Evolutionary conservation across 1,140 invertebrate species (phyloP).

Genomic region (Doryteuthis pealeii): DNA sequence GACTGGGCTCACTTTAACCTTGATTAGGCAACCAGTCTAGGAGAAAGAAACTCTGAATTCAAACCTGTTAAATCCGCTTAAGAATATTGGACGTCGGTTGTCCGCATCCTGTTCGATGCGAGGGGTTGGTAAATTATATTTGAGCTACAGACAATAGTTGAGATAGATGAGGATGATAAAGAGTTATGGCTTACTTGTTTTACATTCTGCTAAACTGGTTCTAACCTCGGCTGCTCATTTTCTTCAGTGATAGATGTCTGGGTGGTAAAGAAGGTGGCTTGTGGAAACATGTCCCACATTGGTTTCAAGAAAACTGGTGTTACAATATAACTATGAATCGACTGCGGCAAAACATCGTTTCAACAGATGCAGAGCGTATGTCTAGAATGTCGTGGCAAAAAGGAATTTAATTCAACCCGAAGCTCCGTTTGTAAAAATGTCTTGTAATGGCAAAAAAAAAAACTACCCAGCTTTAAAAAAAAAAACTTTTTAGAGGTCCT

Average conservation of each 20-base stretch:
- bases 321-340: slow-evolving; percentile 89
- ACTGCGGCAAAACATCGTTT: slow-evolving; percentile 90
- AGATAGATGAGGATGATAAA: no score
- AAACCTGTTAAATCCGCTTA: no score
- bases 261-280: slow-evolving; percentile 89
- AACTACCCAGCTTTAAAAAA: slow-evolving; percentile 82
- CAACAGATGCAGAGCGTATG: slow-evolving; percentile 94
- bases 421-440: slow-evolving; percentile 92
- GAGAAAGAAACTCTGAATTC: no score
- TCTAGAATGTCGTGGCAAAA: slow-evolving; percentile 81
- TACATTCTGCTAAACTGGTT: neutral
- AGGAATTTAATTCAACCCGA: slow-evolving; percentile 83
- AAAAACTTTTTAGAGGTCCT: slow-evolving; percentile 96
- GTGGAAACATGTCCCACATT: slow-evolving; percentile 81
- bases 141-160: no score
- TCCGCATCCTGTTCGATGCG: no score
- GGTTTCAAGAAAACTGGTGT: slow-evolving; percentile 92
- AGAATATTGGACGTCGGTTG: no score
- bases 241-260: neutral
- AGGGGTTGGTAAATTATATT: no score
- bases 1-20: no score
- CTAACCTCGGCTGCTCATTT: neutral
- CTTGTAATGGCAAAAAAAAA: slow-evolving; percentile 91
- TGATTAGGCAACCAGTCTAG: no score
- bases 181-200: no score